phyloP scores from a whole-genome alignment of 2,888 invertebrate genomes.

The Stramonita haemastoma region DNA sequence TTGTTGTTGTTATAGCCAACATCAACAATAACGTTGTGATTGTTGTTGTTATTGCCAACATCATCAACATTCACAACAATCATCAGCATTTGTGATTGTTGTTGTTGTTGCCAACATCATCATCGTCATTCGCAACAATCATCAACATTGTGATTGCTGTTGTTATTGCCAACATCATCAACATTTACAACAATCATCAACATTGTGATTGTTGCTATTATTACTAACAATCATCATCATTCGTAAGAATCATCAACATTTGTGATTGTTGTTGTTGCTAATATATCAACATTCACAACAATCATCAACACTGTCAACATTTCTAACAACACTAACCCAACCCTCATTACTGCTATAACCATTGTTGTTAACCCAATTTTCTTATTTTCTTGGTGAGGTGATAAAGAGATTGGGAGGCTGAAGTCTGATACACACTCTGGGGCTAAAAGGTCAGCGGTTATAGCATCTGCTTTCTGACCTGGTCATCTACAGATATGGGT shows the following conservation, averaged over 20 bases:
- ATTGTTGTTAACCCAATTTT: too few species aligned
- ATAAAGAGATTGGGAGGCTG: too few species aligned
- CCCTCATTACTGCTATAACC: background rate
- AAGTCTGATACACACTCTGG: too few species aligned
- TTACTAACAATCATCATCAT: background rate
- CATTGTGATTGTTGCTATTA: background rate
- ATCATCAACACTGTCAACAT: background rate
- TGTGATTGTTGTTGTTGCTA: background rate
- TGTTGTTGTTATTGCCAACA: background rate
- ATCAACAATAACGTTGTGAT: background rate
- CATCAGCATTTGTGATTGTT: background rate
- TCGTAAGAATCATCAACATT: background rate
- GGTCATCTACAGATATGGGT: too few species aligned
- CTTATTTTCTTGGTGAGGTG: too few species aligned
- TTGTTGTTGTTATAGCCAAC: background rate
- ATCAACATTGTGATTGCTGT: background rate
- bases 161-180: background rate
- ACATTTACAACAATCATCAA: background rate
- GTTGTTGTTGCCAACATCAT: background rate
- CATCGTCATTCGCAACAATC: conserved; percentile 4
- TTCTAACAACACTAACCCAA: background rate
- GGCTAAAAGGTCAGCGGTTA: too few species aligned
- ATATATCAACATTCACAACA: background rate
- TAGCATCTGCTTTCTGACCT: too few species aligned
- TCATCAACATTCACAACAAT: background rate